Evolutionary conservation across 2,888 invertebrate species (phyloP).

Genomic region (Oxycera nigricornis): DNA sequence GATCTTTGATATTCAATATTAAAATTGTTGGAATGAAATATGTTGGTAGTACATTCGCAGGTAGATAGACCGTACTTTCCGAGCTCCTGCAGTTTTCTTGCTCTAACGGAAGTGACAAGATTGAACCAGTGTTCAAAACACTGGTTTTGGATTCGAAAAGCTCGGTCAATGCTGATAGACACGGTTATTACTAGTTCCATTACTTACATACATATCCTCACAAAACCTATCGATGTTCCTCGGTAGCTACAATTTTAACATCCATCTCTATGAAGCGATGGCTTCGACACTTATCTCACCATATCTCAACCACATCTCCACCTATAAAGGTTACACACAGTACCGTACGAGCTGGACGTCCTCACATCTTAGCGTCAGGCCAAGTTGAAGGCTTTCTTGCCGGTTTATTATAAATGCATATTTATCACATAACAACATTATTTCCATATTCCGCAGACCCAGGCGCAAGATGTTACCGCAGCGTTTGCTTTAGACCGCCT

Average conservation of each 20-base stretch:
- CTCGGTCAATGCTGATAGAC: too few relatives aligned
- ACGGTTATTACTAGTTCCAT: too few relatives aligned
- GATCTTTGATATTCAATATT: too few relatives aligned
- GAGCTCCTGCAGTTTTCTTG: too few relatives aligned
- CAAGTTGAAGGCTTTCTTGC: conserved; percentile 16
- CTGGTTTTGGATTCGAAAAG: too few relatives aligned
- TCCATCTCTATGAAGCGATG: not conserved
- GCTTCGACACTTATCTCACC: not conserved
- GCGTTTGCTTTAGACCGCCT: not conserved
- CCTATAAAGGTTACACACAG: not conserved
- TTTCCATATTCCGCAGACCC: not conserved
- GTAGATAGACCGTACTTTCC: too few relatives aligned
- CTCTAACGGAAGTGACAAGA: too few relatives aligned
- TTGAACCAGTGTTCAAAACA: too few relatives aligned
- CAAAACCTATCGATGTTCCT: too few relatives aligned
- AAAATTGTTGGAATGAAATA: too few relatives aligned
- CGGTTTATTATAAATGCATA: not conserved
- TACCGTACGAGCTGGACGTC: not conserved
- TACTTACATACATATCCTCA: too few relatives aligned
- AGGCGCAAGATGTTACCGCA: not conserved
- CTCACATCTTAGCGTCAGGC: not conserved
- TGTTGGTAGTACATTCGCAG: too few relatives aligned
- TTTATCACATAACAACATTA: not conserved
- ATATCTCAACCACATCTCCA: not conserved
- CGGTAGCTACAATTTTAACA: not conserved